phyloP scores from a whole-genome alignment of 2,888 invertebrate species.

The Cecidostiba fungosa region DNA sequence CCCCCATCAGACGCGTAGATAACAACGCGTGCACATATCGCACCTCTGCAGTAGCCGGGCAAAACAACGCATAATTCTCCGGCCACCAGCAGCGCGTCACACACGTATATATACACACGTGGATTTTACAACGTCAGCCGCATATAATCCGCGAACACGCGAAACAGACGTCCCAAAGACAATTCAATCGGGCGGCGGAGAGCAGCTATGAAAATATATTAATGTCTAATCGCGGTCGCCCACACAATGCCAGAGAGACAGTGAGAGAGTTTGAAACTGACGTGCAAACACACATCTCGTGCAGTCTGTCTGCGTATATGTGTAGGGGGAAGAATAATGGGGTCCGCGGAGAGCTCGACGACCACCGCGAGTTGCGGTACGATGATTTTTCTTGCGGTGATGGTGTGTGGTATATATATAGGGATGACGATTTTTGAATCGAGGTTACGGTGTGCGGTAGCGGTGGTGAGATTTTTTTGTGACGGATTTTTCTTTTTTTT shows the following conservation, averaged over 20 bases:
- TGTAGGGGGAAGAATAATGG: slow-evolving; percentile 18
- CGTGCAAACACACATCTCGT: slow-evolving; percentile 1
- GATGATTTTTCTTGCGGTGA: background rate
- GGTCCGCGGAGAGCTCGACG: background rate
- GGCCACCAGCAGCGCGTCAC: background rate
- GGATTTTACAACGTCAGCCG: slow-evolving; percentile 1
- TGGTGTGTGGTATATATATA: too few species aligned
- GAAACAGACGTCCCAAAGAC: slow-evolving; percentile 23
- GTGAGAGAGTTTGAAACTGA: background rate
- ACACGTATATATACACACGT: too few species aligned
- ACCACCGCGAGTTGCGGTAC: background rate
- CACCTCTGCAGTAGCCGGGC: background rate
- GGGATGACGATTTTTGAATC: background rate
- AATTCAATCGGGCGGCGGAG: slow-evolving; percentile 13
- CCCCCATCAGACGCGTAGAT: background rate
- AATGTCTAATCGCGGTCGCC: slow-evolving; percentile 9
- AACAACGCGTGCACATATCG: background rate
- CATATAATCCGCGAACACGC: background rate
- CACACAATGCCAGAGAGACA: background rate
- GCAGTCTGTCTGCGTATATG: background rate
- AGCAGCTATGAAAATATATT: background rate
- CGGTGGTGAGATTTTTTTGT: background rate
- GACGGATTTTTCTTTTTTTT: background rate
- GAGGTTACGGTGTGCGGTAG: background rate
- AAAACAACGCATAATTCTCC: slow-evolving; percentile 8